Evolutionary conservation across 1,140 invertebrate genomes (phyloP).

Genomic region (Drosophila parvula): DNA sequence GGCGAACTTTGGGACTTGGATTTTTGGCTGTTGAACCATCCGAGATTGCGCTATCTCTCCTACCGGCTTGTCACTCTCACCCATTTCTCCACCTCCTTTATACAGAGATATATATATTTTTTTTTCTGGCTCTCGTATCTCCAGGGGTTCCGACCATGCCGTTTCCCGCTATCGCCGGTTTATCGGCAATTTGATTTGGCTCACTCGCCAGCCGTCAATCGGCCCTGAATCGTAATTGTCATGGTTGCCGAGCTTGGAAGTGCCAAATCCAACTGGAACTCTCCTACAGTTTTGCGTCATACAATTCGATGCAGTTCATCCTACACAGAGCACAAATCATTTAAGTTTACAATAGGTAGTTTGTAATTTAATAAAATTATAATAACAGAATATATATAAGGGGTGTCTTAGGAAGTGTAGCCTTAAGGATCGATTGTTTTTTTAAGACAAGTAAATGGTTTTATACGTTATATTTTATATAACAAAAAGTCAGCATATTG

Average conservation of each 20-base stretch:
- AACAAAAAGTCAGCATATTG: too few species aligned
- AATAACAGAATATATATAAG: neutral
- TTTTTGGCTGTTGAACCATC: conserved; percentile 34
- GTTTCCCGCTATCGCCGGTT: conserved; percentile 72
- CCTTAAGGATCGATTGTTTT: too few species aligned
- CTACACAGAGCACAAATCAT: neutral
- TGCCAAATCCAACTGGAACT: conserved; percentile 40
- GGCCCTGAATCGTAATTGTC: conserved; percentile 64
- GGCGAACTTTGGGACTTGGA: conserved; percentile 41
- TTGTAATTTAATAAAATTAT: neutral
- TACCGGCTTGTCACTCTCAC: conserved; percentile 51
- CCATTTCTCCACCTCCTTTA: neutral
- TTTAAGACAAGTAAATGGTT: too few species aligned
- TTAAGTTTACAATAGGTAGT: neutral
- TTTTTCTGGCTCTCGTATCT: neutral
- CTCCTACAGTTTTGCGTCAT: conserved; percentile 23
- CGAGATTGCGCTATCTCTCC: conserved; percentile 60
- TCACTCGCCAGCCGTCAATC: conserved; percentile 57
- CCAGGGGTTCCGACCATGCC: conserved; percentile 49
- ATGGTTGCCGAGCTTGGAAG: conserved; percentile 32
- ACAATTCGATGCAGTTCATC: conserved; percentile 29
- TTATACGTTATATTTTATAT: too few species aligned
- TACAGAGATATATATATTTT: neutral
- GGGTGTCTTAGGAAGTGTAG: neutral
- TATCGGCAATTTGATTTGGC: conserved; percentile 73